Conservation (phyloP, 2,888 invertebrate genomes). For the Tetranychus truncatus region DNA sequence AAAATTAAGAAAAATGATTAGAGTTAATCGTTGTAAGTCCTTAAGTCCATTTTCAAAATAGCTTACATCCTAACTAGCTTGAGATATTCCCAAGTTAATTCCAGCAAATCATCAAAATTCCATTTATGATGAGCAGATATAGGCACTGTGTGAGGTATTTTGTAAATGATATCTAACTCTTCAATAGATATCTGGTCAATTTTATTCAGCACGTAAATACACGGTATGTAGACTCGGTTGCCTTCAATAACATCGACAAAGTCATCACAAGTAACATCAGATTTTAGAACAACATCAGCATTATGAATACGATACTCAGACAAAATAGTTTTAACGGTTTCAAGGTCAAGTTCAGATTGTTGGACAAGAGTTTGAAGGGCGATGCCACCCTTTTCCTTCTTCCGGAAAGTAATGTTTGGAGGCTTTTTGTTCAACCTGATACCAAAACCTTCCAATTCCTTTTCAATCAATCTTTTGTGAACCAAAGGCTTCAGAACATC, state of each 20-base stretch:
- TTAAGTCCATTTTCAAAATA: not conserved
- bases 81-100: constrained; percentile 97
- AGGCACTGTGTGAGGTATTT: constrained; percentile 98
- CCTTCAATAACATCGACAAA: constrained; percentile 96
- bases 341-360: constrained; percentile 80
- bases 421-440: constrained; percentile 82
- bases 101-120: constrained; percentile 94
- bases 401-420: constrained; percentile 84
- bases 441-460: constrained; percentile 97
- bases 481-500: constrained; percentile 92
- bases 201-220: constrained; percentile 95
- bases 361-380: constrained; percentile 78
- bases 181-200: constrained; percentile 54
- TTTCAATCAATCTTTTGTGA: constrained; percentile 86
- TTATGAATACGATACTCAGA: constrained; percentile 97
- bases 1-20: constrained; percentile 23
- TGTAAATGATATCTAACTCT: constrained; percentile 89
- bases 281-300: constrained; percentile 83
- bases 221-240: constrained; percentile 91
- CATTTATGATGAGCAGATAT: constrained; percentile 98
- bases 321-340: constrained; percentile 82
- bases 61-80: constrained; percentile 69
- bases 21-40: not conserved
- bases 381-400: constrained; percentile 96
- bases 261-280: constrained; percentile 90